A percentile compares a stretch with the other conserved stretches of the same genome.
Conservation (phyloP, 2,797 vertebrate genomes). For the Lophotriccus pileatus region DNA sequence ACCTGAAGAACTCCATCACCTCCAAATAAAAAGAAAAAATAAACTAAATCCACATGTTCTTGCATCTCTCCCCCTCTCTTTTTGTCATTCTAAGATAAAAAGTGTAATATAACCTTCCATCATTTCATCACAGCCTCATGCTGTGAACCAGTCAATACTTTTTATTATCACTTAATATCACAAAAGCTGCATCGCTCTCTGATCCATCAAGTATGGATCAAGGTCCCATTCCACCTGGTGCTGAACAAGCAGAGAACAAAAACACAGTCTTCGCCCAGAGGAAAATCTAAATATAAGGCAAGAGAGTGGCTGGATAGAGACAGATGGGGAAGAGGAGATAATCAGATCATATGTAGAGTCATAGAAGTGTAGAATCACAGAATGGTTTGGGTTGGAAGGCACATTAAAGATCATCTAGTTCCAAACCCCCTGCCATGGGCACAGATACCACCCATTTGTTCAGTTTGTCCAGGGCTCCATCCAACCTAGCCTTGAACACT, state of each 20-base stretch:
- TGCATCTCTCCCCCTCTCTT: background rate
- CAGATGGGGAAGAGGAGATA: background rate
- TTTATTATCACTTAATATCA: constrained; percentile 47
- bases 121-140: background rate
- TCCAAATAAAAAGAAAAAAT: background rate
- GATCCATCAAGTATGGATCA: background rate
- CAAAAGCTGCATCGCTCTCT: background rate
- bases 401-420: background rate
- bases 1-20: background rate
- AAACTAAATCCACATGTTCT: background rate
- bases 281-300: background rate
- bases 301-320: background rate
- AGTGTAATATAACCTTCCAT: background rate
- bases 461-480: background rate
- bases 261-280: background rate
- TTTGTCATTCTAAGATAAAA: background rate
- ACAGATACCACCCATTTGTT: background rate
- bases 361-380: background rate
- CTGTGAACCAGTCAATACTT: constrained; percentile 23
- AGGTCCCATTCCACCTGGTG: background rate
- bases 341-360: background rate
- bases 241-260: background rate
- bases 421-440: background rate
- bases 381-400: background rate
- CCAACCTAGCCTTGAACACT: background rate